phyloP scores from a whole-genome alignment of 2,888 invertebrate genomes.

The Drosophila neotestacea region DNA sequence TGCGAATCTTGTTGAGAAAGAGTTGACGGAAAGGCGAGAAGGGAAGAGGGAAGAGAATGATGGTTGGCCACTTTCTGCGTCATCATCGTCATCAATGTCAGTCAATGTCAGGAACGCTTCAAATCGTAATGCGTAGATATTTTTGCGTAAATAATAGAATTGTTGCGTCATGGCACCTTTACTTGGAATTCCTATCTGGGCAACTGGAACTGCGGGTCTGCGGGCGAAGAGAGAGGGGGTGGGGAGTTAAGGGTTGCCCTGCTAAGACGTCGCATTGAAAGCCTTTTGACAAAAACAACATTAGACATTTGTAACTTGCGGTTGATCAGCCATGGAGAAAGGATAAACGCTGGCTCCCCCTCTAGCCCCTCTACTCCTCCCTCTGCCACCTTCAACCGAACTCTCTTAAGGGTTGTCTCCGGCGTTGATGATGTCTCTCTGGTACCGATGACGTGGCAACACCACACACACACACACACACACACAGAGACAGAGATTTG shows the following conservation, averaged over 20 bases:
- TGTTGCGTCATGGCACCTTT: conserved; percentile 76
- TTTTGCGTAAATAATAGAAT: conserved; percentile 62
- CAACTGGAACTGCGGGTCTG: background rate
- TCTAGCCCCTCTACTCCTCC: background rate
- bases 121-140: conserved; percentile 65
- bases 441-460: conserved; percentile 42
- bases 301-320: conserved; percentile 81
- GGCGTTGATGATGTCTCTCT: conserved; percentile 20
- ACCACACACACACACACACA: conserved; percentile 9
- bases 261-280: conserved; percentile 35
- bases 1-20: background rate
- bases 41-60: background rate
- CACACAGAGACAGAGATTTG: conserved; percentile 11
- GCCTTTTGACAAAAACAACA: conserved; percentile 70
- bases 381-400: background rate
- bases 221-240: background rate
- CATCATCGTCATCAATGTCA: conserved; percentile 73
- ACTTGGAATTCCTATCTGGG: background rate
- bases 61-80: conserved; percentile 42
- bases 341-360: conserved; percentile 53
- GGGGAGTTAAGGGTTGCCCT: conserved; percentile 46
- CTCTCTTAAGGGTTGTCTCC: conserved; percentile 24
- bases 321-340: conserved; percentile 74
- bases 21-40: no score
- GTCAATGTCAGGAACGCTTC: conserved; percentile 67